Conservation (phyloP, 1,140 invertebrate species). For the Caenorhabditis elegans region WBcel235 BX284606.5:16666001-16666500, state of each 20-base stretch:
- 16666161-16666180: too few relatives aligned
- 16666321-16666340: constrained; percentile 7
- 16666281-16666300: constrained; percentile 14
- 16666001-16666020: neutral
- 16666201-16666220: neutral
- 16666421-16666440: neutral
- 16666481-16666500: too few relatives aligned
- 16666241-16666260: neutral
- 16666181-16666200: too few relatives aligned
- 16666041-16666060: too few relatives aligned
- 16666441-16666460: neutral
- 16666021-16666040: neutral
- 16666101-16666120: too few relatives aligned
- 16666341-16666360: neutral
- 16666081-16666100: too few relatives aligned
- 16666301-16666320: neutral
- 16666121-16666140: too few relatives aligned
- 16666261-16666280: neutral
- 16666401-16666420: neutral
- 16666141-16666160: too few relatives aligned
- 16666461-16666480: too few relatives aligned
- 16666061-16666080: too few relatives aligned
- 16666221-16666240: neutral
- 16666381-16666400: neutral
- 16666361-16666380: neutral